phyloP scores from a whole-genome alignment of 2,888 invertebrate species.

The Seladonia tumulorum region DNA sequence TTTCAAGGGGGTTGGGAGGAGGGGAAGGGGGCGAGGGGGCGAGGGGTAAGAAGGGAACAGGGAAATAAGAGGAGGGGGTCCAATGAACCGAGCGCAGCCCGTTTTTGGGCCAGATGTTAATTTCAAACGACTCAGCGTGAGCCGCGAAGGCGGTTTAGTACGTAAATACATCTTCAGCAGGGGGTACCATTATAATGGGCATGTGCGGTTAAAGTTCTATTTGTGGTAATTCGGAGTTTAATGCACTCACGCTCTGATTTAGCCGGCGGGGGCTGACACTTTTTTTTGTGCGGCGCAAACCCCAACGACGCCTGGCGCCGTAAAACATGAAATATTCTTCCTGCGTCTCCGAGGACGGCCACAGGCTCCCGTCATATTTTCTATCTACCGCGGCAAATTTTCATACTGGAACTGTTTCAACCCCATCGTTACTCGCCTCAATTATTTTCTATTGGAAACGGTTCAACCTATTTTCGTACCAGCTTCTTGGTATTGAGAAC shows the following conservation, averaged over 20 bases:
- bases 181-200: constrained; percentile 84
- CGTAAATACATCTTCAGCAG: constrained; percentile 84
- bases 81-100: constrained; percentile 66
- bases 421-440: not conserved
- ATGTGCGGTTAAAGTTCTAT: constrained; percentile 83
- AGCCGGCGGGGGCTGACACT: constrained; percentile 73
- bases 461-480: not conserved
- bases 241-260: constrained; percentile 82
- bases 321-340: constrained; percentile 82
- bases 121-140: constrained; percentile 81
- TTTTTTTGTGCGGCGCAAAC: constrained; percentile 71
- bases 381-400: constrained; percentile 52
- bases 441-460: not conserved
- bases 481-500: not conserved
- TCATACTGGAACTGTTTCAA: constrained; percentile 40
- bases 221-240: constrained; percentile 84
- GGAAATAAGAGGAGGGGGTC: constrained; percentile 54
- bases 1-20: constrained; percentile 9
- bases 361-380: constrained; percentile 37
- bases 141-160: constrained; percentile 82
- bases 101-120: constrained; percentile 82
- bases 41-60: not conserved
- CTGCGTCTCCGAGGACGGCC: constrained; percentile 68
- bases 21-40: not conserved
- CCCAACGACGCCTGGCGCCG: constrained; percentile 72